Base-by-base conservation (phyloP, 2,797 vertebrate genomes). In the Salmo trutta region DNA sequence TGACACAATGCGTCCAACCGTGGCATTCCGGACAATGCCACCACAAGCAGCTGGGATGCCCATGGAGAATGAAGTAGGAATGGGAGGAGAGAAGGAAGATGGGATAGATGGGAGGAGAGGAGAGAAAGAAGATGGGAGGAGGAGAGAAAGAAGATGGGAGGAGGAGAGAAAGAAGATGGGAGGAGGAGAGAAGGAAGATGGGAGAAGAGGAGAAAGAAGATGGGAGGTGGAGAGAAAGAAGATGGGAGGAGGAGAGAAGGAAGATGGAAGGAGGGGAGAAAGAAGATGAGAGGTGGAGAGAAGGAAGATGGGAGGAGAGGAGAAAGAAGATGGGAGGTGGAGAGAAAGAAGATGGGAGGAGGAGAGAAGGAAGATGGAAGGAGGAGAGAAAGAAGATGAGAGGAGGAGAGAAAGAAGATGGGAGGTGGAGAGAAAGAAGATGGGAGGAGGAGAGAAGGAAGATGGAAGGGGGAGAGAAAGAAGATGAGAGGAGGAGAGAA, bases 1-100 rank as follows among this genome's bases (percentile, higher is more conserved):
- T 0, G 97, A 98, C 67, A 97, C 75, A 0, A 98, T 92, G 36
- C 96, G 95, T 17, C 96, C 97, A 0, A 95, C 93, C 0, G 95
- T 96, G 86, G 95, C 92, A 0, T 97, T 98, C 71, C 92, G 93
- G 64, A 97, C 87, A 79, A 95, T 82, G 4, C 96, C 96, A 0
- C 97, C 97, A 0, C 97, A 98, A 1, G 95, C 91, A 76, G 96
- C 97, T 98, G 91, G 62, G 66, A 67, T 31, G 66, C 31, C 27
- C 66, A 67, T 15, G 5, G 62, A 97, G 87, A 79, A 95, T 82
- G 4, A 47, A 21, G 47, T 47, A 21, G 8, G 73, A 21, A 75
- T 27, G 64, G 41, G 54, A 79, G 69, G 68, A 74, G 33, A 76
- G 41, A 81, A 41, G 65, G 36, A 47, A 24, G 31, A 56, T 41